These are phyloP conservation scores for Corythornis madagascariensis DNA, from an alignment of 2,113 vertebrate genomes.

Conservation along the genomic window DNA sequence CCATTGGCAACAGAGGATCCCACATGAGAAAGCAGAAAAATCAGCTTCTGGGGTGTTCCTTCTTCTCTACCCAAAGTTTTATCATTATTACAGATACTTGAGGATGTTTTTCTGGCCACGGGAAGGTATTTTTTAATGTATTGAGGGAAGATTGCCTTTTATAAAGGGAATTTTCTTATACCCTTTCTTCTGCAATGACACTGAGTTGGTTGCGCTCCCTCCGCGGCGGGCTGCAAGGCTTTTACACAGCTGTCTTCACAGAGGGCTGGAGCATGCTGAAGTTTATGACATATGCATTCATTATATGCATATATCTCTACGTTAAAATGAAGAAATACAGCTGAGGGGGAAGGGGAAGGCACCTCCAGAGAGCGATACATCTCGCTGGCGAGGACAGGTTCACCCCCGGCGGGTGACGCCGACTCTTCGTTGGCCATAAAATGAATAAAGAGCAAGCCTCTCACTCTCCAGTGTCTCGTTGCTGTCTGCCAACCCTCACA, in stretches of 20 bases:
- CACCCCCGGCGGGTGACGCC: not conserved
- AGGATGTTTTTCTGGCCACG: not conserved
- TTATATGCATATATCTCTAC: not conserved
- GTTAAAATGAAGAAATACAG: constrained; percentile 26
- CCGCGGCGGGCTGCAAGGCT: rapidly evolving
- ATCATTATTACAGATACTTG: not conserved
- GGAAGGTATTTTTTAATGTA: not conserved
- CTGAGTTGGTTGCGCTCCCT: rapidly evolving
- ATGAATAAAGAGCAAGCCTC: not conserved
- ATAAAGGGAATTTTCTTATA: not conserved
- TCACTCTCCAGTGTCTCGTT: not conserved
- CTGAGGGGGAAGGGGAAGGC: not conserved
- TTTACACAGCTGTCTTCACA: not conserved
- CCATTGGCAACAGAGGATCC: not conserved
- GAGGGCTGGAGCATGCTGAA: not conserved
- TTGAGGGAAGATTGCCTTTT: not conserved
- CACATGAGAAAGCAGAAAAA: not conserved
- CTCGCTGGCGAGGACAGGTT: not conserved
- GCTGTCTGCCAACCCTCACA: not conserved
- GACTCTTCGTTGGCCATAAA: not conserved
- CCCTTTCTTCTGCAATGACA: rapidly evolving
- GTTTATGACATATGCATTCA: not conserved
- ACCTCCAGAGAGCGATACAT: not conserved
- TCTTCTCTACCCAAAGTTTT: not conserved
- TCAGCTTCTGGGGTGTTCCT: not conserved